Conservation (phyloP, 2,888 invertebrate species). For the Cheilosia grossa region DNA sequence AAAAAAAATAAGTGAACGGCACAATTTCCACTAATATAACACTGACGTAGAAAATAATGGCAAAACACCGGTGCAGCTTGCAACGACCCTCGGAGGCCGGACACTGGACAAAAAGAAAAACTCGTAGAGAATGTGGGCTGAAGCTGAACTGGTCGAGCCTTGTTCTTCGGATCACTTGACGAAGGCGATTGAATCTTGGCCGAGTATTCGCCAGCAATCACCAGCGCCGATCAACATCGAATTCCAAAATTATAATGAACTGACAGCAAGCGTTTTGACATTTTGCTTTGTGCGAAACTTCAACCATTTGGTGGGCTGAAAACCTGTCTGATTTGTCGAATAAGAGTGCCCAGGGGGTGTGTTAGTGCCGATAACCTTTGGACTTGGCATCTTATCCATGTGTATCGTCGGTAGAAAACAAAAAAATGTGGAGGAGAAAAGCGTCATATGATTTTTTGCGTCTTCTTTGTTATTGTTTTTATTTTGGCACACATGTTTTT, state of each 20-base stretch:
- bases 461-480: conserved; percentile 3
- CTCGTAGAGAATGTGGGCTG: conserved; percentile 5
- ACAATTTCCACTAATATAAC: neutral
- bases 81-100: conserved; percentile 19
- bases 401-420: neutral
- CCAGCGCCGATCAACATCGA: conserved; percentile 23
- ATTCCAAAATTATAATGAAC: conserved; percentile 47
- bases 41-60: neutral
- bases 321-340: conserved; percentile 64
- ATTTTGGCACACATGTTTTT: neutral
- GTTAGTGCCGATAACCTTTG: conserved; percentile 35
- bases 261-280: conserved; percentile 57
- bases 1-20: neutral
- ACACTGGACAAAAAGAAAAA: conserved; percentile 11
- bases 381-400: conserved; percentile 39
- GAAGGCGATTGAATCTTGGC: conserved; percentile 55
- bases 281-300: conserved; percentile 53
- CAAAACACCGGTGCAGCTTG: conserved; percentile 28
- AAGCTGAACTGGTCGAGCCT: conserved; percentile 30
- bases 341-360: conserved; percentile 41
- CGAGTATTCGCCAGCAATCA: conserved; percentile 49
- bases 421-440: conserved; percentile 4
- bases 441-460: conserved; percentile 24
- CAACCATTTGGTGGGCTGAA: neutral
- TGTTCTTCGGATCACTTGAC: conserved; percentile 62